Base-by-base conservation (phyloP, 2,797 vertebrate species). In the Alfaro cultratus region DNA sequence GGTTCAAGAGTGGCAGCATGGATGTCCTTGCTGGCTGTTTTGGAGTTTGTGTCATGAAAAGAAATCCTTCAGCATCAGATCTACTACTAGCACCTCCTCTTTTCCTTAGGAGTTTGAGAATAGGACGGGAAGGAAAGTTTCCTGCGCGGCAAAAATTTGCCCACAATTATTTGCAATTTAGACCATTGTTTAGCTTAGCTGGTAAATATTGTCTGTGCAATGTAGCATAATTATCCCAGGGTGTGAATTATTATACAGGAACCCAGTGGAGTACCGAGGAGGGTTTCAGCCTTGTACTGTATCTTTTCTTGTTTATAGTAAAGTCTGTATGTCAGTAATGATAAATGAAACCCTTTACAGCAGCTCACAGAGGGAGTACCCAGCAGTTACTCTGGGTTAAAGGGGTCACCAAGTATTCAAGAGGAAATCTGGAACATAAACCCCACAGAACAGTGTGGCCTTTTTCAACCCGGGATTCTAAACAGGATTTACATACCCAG, bases 21-120 rank as follows among this genome's bases (percentile, higher is more conserved):
- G 84, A 85, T 43, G 83, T 83, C 76, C 87, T 12, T 78, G 46
- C 74, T 51, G 83, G 15, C 82, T 93, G 91, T 94, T 95, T 53
- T 93, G 75, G 81, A 87, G 92, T 93, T 93, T 95, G 92, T 94
- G 94, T 95, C 91, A 94, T 95, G 90, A 94, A 94, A 53, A 53
- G 89, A 91, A 94, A 90, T 87, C 88, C 81, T 87, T 79, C 82
- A 80, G 90, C 86, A 87, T 71, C 80, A 76, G 80, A 78, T 89
- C 87, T 88, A 92, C 82, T 90, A 87, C 93, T 95, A 95, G 95
- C 94, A 88, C 85, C 83, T 88, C 90, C 87, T 84, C 85, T 88
- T 79, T n/a, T 18, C 78, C 88, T 88, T 90, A 88, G 84, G 81
- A 91, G 90, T 86, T n/a, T 74, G 75, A 77, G 88, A 81, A 85